These are phyloP conservation scores for Sabellastarte sp. DNA, from an alignment of 2,888 invertebrate species.

Conservation along the genomic window DNA sequence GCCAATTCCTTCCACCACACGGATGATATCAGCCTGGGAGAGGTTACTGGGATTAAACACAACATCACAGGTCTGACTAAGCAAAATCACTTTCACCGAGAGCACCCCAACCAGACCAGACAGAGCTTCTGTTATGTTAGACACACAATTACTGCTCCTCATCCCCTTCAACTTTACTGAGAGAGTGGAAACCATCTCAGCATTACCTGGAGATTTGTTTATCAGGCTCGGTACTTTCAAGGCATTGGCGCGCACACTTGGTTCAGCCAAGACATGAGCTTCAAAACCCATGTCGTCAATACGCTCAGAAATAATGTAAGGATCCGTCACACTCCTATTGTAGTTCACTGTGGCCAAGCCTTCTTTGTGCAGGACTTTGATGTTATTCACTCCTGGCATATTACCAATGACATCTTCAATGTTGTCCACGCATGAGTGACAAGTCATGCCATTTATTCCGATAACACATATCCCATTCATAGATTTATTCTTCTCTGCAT, in stretches of 20 bases:
- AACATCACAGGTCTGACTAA: background rate
- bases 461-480: background rate
- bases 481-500: background rate
- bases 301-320: conserved; percentile 66
- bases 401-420: conserved; percentile 73
- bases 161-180: conserved; percentile 77
- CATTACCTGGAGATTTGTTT: too few relatives aligned
- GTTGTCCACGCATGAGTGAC: conserved; percentile 76
- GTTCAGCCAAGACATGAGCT: background rate
- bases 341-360: conserved; percentile 75
- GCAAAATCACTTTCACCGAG: background rate
- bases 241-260: background rate
- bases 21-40: background rate
- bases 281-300: conserved; percentile 89
- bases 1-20: background rate
- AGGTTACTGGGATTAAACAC: background rate
- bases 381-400: conserved; percentile 63
- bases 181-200: too few relatives aligned
- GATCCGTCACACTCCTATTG: conserved; percentile 58
- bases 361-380: conserved; percentile 64
- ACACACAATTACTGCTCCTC: conserved; percentile 90
- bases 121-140: conserved; percentile 75
- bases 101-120: conserved; percentile 65
- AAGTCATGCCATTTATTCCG: conserved; percentile 52
- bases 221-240: too few relatives aligned